phyloP scores from a whole-genome alignment of 1,140 invertebrate genomes.

The Idris sp. region DNA sequence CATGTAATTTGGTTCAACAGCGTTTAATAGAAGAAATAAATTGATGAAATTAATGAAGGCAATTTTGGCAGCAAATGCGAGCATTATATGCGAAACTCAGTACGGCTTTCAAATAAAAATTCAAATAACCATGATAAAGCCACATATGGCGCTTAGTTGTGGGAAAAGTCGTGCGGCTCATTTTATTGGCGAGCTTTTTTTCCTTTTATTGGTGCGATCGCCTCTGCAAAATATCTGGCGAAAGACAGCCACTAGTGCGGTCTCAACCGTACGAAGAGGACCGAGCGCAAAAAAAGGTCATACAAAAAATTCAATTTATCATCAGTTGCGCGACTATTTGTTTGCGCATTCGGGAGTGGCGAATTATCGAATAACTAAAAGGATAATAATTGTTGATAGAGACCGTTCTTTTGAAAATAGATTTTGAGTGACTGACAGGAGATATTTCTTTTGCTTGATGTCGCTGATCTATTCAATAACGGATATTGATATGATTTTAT shows the following conservation, averaged over 20 bases:
- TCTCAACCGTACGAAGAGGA: slow-evolving; percentile 26
- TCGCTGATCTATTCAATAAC: background rate
- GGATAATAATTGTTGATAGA: slow-evolving; percentile 42
- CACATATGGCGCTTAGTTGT: slow-evolving; percentile 33
- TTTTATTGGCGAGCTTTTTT: slow-evolving; percentile 51
- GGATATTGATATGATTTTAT: background rate
- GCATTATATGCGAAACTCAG: too few species aligned
- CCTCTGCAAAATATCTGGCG: slow-evolving; percentile 44
- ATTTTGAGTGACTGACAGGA: slow-evolving; percentile 14
- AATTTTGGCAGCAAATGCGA: too few species aligned
- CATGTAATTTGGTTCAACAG: too few species aligned
- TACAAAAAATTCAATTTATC: slow-evolving; percentile 58
- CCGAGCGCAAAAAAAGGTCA: slow-evolving; percentile 16
- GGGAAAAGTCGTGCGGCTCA: slow-evolving; percentile 32
- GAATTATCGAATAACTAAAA: slow-evolving; percentile 42
- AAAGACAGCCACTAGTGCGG: slow-evolving; percentile 33
- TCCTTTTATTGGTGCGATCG: slow-evolving; percentile 46
- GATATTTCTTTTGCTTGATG: background rate
- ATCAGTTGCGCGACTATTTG: slow-evolving; percentile 46
- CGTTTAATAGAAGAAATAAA: too few species aligned
- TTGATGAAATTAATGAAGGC: too few species aligned
- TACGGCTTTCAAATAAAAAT: slow-evolving; percentile 32
- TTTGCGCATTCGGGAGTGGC: slow-evolving; percentile 26
- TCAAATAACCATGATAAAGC: slow-evolving; percentile 42
- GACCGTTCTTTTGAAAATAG: slow-evolving; percentile 19